Conservation (phyloP, 2,797 vertebrate species). For the Enteromius argenteus region DNA sequence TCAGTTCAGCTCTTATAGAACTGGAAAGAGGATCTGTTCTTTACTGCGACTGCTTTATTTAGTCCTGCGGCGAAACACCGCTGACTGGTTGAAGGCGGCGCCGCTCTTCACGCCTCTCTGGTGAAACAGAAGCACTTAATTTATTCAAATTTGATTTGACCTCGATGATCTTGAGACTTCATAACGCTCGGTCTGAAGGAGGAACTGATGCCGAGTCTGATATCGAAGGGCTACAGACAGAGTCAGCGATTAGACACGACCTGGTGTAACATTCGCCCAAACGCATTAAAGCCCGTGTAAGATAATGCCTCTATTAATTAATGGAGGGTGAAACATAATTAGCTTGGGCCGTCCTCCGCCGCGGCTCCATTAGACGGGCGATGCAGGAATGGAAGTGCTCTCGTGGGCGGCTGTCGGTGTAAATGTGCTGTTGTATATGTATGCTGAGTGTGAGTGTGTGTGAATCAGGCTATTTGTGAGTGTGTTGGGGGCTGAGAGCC, state of each 20-base stretch:
- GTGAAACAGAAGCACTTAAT: not conserved
- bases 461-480: constrained; percentile 42
- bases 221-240: not conserved
- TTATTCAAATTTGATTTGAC: constrained; percentile 14
- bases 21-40: not conserved
- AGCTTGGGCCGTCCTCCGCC: constrained; percentile 1
- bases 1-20: too few species aligned
- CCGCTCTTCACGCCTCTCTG: not conserved
- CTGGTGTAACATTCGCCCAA: not conserved
- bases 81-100: not conserved
- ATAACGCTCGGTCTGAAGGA: not conserved
- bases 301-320: constrained; percentile 29
- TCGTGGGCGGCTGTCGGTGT: constrained; percentile 19
- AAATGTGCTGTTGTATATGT: constrained; percentile 20
- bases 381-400: not conserved
- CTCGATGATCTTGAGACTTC: not conserved
- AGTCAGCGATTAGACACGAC: not conserved
- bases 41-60: not conserved
- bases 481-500: constrained; percentile 75
- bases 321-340: constrained; percentile 30
- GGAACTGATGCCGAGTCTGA: not conserved
- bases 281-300: not conserved
- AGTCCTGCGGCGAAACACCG: not conserved
- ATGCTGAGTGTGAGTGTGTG: constrained; percentile 31
- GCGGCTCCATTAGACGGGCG: constrained; percentile 9